Evolutionary conservation across 2,797 vertebrate genomes (phyloP).

Genomic region (Hydrophis major): DNA sequence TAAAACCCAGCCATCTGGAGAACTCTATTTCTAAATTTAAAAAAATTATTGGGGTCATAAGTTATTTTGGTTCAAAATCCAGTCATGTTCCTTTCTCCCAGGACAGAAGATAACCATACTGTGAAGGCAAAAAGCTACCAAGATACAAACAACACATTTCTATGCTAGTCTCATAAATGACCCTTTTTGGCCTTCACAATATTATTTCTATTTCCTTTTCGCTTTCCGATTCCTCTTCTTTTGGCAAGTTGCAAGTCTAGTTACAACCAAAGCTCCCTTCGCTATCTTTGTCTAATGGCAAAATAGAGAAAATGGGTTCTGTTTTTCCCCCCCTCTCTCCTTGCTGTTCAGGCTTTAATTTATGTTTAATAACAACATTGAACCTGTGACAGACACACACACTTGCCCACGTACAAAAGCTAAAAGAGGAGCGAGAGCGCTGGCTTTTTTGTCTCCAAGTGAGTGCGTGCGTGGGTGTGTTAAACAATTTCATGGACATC

Average conservation of each 20-base stretch:
- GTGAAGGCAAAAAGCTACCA: not conserved
- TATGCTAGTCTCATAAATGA: not conserved
- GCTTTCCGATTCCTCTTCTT: not conserved
- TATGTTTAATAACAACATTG: conserved; percentile 59
- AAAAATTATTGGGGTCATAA: not conserved
- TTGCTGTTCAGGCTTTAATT: conserved; percentile 48
- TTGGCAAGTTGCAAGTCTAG: not conserved
- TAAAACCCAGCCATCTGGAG: not conserved
- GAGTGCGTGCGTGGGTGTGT: conserved; percentile 75
- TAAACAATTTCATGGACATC: conserved; percentile 97
- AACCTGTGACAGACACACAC: conserved; percentile 14
- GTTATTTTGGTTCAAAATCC: not conserved
- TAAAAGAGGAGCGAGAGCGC: conserved; percentile 32
- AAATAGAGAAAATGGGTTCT: not conserved
- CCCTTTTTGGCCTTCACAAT: not conserved
- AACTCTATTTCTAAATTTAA: not conserved
- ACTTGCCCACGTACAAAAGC: not conserved
- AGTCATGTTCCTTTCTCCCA: not conserved
- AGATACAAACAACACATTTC: not conserved
- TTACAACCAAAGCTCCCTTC: not conserved
- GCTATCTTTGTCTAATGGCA: not conserved
- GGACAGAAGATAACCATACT: not conserved
- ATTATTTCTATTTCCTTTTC: not conserved
- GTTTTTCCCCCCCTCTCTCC: not conserved
- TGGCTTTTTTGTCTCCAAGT: conserved; percentile 55